Percentiles rank a stretch among this genome's conserved stretches.
These are phyloP conservation scores for Myotis brandtii DNA, from an alignment of 2,113 vertebrate genomes.

Conservation along the genomic window DNA sequence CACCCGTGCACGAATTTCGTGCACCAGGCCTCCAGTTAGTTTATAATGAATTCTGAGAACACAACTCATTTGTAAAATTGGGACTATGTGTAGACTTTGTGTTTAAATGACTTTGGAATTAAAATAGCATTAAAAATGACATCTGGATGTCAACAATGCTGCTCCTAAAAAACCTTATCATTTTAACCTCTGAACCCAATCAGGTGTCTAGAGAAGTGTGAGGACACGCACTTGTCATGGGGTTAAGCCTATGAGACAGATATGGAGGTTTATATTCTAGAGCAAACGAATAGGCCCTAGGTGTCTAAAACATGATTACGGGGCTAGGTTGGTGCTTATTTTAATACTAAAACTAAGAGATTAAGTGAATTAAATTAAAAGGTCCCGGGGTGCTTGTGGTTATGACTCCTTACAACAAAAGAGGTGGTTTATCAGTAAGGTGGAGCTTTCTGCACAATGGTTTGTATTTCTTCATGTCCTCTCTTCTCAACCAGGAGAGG, in stretches of 20 bases:
- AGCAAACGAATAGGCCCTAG: neutral
- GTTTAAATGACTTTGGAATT: constrained; percentile 19
- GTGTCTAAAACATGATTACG: neutral
- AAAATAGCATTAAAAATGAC: neutral
- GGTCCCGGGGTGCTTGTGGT: neutral
- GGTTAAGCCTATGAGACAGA: neutral
- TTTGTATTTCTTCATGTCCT: neutral
- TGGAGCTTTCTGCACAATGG: neutral
- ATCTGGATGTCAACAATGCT: neutral
- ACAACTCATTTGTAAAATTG: neutral
- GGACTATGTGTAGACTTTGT: neutral
- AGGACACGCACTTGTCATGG: neutral
- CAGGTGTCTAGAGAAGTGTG: neutral
- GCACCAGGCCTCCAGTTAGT: neutral
- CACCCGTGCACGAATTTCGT: too few species aligned
- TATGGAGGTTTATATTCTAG: neutral
- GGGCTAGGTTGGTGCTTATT: neutral
- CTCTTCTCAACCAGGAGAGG: neutral
- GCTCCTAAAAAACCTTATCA: neutral
- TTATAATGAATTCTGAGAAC: neutral
- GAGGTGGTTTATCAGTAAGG: neutral
- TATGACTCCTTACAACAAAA: neutral
- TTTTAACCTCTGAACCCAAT: neutral
- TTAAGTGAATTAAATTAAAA: neutral
- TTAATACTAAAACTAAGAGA: neutral